Evolutionary conservation across 2,113 vertebrate genomes (phyloP).

Genomic region (Apus apus): DNA sequence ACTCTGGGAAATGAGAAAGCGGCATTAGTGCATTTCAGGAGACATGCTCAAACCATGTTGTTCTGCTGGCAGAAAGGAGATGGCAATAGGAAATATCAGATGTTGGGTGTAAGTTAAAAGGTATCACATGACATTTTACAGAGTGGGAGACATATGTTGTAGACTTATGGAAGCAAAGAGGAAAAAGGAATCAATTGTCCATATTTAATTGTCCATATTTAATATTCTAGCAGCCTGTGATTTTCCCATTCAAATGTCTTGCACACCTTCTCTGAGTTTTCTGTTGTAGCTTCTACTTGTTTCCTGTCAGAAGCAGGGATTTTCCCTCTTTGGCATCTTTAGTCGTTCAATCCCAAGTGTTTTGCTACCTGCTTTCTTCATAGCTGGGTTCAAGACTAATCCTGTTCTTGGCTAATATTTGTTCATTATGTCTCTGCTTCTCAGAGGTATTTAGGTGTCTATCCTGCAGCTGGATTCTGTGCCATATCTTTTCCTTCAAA

Average conservation of each 20-base stretch:
- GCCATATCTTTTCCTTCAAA: neutral
- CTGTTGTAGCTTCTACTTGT: neutral
- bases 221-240: neutral
- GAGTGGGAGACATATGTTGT: slow-evolving; percentile 17
- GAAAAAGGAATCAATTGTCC: neutral
- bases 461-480: neutral
- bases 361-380: neutral
- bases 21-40: neutral
- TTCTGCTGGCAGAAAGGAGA: slow-evolving; percentile 31
- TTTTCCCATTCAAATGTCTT: neutral
- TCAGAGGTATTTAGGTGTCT: neutral
- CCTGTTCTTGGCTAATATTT: neutral
- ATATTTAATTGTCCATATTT: too few relatives aligned
- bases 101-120: neutral
- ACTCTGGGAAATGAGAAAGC: neutral
- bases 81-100: neutral
- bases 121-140: neutral
- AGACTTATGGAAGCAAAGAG: neutral
- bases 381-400: neutral
- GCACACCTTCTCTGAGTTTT: neutral
- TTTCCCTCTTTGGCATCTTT: neutral
- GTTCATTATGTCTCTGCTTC: neutral
- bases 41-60: neutral
- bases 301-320: neutral
- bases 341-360: neutral